Conservation (phyloP, 2,797 vertebrate species). For the Sternotherus odoratus region DNA sequence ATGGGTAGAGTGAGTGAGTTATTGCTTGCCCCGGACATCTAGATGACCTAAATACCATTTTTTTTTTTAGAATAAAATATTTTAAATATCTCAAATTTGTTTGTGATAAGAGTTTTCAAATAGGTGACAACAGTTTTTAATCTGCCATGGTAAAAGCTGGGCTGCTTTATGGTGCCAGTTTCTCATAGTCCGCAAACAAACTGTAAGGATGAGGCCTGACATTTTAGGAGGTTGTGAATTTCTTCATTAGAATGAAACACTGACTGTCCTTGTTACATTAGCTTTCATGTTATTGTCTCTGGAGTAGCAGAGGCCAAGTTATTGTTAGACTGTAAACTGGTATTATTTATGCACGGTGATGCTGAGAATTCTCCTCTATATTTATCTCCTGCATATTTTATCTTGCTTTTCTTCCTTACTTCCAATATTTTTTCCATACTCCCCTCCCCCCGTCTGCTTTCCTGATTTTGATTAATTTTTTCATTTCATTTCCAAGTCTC, state of each 20-base stretch:
- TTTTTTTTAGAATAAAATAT: background rate
- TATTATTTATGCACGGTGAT: constrained; percentile 59
- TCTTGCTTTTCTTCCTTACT: background rate
- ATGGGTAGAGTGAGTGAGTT: constrained; percentile 37
- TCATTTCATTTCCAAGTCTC: background rate
- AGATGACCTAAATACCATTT: background rate
- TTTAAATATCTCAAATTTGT: background rate
- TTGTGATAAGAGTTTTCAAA: background rate
- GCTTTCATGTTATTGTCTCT: background rate
- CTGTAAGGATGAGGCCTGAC: background rate
- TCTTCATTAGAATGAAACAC: background rate
- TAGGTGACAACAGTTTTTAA: background rate
- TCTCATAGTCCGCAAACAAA: background rate
- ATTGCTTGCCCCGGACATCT: background rate
- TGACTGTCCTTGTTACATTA: background rate
- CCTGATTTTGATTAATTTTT: constrained; percentile 29
- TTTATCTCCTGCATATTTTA: constrained; percentile 31
- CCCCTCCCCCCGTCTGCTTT: constrained; percentile 34
- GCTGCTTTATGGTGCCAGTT: background rate
- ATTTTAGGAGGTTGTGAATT: background rate
- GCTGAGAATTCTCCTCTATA: constrained; percentile 2
- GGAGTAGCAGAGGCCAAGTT: background rate
- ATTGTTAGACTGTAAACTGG: background rate
- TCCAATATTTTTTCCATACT: background rate
- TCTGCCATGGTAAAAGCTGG: background rate